These are phyloP conservation scores for Xenotilapia caudafasciata DNA, from an alignment of 2,113 vertebrate genomes.

Conservation along the genomic window DNA sequence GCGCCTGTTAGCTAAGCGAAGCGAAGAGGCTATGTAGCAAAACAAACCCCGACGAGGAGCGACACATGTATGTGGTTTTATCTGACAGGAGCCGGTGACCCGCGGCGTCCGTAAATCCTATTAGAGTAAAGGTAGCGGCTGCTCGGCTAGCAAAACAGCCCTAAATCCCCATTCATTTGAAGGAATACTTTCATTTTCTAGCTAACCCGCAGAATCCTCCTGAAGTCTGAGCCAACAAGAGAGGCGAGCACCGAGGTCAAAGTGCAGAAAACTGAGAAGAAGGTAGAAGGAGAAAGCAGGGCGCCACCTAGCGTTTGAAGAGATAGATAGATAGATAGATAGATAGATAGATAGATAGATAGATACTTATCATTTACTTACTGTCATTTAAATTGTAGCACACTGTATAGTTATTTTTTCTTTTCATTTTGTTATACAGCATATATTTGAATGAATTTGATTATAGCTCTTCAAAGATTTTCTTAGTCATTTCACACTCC, in stretches of 20 bases:
- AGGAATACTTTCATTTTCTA: not conserved
- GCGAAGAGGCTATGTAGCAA: constrained; percentile 38
- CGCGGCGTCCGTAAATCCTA: not conserved
- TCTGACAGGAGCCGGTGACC: not conserved
- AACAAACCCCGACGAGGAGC: constrained; percentile 24
- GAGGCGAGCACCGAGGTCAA: not conserved
- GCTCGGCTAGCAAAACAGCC: not conserved
- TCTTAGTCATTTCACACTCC: not conserved
- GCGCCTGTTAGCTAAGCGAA: constrained; percentile 10
- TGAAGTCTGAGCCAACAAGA: not conserved
- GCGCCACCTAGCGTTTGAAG: constrained; percentile 28
- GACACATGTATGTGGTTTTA: not conserved
- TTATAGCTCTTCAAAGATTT: not conserved
- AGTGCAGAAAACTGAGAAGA: not conserved
- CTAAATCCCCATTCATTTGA: not conserved
- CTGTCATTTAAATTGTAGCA: not conserved
- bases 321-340: not conserved
- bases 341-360: not conserved
- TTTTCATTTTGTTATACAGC: not conserved
- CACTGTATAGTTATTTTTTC: not conserved
- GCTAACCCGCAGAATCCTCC: not conserved
- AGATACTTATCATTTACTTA: not conserved
- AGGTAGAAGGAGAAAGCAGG: not conserved
- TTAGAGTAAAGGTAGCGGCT: not conserved
- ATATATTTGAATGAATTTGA: not conserved